phyloP scores from a whole-genome alignment of 2,797 vertebrate species.

The Semaprochilodus insignis region DNA sequence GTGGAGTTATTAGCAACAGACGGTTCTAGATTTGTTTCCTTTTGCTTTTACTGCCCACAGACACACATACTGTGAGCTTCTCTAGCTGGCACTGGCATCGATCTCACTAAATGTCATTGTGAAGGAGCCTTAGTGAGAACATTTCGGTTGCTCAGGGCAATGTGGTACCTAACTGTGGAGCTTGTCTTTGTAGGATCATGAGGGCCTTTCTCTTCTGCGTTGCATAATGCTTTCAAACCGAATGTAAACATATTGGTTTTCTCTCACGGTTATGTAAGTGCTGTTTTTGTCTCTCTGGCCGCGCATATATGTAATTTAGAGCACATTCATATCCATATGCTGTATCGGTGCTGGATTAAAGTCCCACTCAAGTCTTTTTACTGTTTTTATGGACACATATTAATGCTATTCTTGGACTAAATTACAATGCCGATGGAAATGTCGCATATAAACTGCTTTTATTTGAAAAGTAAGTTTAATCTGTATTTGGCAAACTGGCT shows the following conservation, averaged over 20 bases:
- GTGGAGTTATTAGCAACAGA: not conserved
- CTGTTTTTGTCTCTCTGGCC: conserved; percentile 14
- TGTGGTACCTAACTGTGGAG: not conserved
- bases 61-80: not conserved
- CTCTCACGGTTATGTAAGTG: not conserved
- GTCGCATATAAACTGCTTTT: not conserved
- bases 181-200: conserved; percentile 13
- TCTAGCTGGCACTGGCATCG: not conserved
- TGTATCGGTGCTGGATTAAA: not conserved
- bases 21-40: not conserved
- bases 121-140: not conserved
- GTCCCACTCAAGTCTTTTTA: not conserved
- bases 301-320: conserved; percentile 28
- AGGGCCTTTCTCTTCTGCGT: conserved; percentile 8
- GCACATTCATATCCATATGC: not conserved
- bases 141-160: not conserved
- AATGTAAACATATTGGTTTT: conserved; percentile 15
- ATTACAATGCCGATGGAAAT: not conserved
- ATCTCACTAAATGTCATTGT: not conserved
- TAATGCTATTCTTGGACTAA: not conserved
- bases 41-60: not conserved
- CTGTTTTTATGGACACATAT: not conserved
- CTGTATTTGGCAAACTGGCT: not conserved
- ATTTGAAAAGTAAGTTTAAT: not conserved
- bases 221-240: not conserved